Evolutionary conservation across 2,797 vertebrate species (phyloP).

Genomic region (Cephalopachus bancanus): DNA sequence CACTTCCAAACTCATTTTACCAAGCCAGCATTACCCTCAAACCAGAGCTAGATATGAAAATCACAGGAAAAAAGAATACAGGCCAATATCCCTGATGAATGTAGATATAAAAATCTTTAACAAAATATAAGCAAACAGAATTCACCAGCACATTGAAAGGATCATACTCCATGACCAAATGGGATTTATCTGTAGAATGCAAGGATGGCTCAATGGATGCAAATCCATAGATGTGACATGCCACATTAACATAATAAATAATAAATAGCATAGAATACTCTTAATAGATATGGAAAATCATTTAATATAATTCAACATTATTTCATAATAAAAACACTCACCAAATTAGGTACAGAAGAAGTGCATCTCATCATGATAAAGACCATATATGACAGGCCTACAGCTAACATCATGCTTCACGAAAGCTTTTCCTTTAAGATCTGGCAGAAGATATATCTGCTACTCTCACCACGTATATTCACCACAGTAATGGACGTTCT

Average conservation of each 20-base stretch:
- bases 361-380: neutral
- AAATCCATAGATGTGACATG: neutral
- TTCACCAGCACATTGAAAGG: neutral
- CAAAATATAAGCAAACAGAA: neutral
- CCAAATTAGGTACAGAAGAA: neutral
- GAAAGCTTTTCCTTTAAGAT: neutral
- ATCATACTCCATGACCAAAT: neutral
- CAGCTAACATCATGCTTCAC: neutral
- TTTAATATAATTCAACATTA: neutral
- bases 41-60: neutral
- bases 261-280: neutral
- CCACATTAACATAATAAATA: neutral
- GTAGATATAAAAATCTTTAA: neutral
- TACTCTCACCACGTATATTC: neutral
- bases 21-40: neutral
- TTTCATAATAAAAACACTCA: neutral
- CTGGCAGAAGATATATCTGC: neutral
- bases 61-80: neutral
- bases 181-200: neutral
- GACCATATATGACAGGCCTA: neutral
- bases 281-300: neutral
- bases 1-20: neutral
- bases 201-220: neutral
- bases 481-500: neutral
- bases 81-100: neutral